phyloP scores from a whole-genome alignment of 1,140 invertebrate species.

The Nixonia krombeini region DNA sequence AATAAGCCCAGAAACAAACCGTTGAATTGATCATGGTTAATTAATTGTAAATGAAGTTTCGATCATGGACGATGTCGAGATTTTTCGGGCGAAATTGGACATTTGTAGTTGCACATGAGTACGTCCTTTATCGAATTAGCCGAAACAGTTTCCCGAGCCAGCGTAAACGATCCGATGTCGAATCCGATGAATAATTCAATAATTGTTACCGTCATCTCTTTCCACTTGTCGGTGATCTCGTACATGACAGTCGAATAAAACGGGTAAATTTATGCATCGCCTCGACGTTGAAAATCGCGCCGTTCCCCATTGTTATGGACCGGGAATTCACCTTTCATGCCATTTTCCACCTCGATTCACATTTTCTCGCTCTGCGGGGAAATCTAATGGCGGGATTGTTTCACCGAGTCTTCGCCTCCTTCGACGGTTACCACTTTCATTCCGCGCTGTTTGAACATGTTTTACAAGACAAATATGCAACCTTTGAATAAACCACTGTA shows the following conservation, averaged over 20 bases:
- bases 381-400: conserved; percentile 35
- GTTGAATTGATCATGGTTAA: too few relatives aligned
- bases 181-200: conserved; percentile 18
- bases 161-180: neutral
- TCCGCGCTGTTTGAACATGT: neutral
- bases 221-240: conserved; percentile 2
- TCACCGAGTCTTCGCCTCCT: conserved; percentile 9
- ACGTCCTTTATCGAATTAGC: too few relatives aligned
- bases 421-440: conserved; percentile 13
- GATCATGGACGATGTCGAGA: too few relatives aligned
- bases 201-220: conserved; percentile 11
- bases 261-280: conserved; percentile 21
- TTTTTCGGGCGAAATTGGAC: too few relatives aligned
- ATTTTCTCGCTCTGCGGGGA: conserved; percentile 32
- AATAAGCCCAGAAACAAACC: too few relatives aligned
- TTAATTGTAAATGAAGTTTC: too few relatives aligned
- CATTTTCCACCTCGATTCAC: conserved; percentile 32
- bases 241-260: neutral
- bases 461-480: too few relatives aligned
- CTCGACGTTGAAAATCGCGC: conserved; percentile 21
- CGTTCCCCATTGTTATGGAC: conserved; percentile 20
- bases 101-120: too few relatives aligned
- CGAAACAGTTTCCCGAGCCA: too few relatives aligned
- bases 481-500: too few relatives aligned
- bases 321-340: conserved; percentile 22